Evolutionary conservation across 2,888 invertebrate species (phyloP).

Genomic region (Andricus curvator): DNA sequence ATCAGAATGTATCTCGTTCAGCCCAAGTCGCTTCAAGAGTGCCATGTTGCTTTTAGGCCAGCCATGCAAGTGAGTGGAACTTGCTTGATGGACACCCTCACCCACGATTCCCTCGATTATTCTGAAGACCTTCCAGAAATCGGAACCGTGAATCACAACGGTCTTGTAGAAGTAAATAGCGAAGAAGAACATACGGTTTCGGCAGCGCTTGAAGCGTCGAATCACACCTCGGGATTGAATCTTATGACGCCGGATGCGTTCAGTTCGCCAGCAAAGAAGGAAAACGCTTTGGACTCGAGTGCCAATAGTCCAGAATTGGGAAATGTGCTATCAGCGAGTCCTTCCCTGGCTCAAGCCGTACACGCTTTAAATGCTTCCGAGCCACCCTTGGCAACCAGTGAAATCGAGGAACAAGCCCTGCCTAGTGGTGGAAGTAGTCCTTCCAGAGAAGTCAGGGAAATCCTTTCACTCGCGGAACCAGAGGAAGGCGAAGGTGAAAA

Average conservation of each 20-base stretch:
- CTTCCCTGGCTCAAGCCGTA: conserved; percentile 70
- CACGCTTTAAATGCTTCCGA: conserved; percentile 70
- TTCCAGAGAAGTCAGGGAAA: conserved; percentile 93
- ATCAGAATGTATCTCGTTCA: conserved; percentile 89
- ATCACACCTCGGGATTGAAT: conserved; percentile 81
- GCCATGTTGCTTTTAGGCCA: conserved; percentile 84
- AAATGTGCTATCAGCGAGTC: conserved; percentile 68
- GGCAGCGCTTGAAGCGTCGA: conserved; percentile 73
- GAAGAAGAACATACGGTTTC: conserved; percentile 69
- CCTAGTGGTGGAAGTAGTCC: conserved; percentile 94
- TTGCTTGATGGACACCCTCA: conserved; percentile 68
- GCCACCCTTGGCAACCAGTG: conserved; percentile 68
- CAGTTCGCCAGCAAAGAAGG: conserved; percentile 81
- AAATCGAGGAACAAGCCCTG: conserved; percentile 72
- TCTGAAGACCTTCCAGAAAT: conserved; percentile 65
- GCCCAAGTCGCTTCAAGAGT: conserved; percentile 93
- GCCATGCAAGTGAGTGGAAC: conserved; percentile 64
- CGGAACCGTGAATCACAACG: conserved; percentile 69
- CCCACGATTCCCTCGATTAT: conserved; percentile 72
- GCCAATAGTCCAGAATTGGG: conserved; percentile 71
- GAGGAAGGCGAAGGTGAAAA: conserved; percentile 66
- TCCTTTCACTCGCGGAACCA: conserved; percentile 85
- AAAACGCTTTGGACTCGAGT: conserved; percentile 73
- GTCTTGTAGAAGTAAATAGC: conserved; percentile 69
- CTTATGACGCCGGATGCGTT: conserved; percentile 95